Conservation (phyloP, 2,888 invertebrate species). For the Tenthredo scrophulariae region DNA sequence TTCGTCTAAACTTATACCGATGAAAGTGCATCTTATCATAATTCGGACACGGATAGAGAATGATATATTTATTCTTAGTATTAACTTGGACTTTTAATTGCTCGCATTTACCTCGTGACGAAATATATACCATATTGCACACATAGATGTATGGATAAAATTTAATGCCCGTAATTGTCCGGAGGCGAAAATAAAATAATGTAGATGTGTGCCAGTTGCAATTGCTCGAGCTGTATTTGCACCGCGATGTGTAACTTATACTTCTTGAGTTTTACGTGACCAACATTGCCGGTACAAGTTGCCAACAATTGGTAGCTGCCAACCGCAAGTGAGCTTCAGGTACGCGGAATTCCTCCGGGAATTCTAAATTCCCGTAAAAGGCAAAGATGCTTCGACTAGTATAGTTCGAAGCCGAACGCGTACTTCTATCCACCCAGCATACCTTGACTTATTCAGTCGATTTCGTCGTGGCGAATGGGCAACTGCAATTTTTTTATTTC, state of each 20-base stretch:
- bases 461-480: background rate
- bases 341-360: conserved; percentile 19
- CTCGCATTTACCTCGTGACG: background rate
- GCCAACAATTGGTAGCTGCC: conserved; percentile 29
- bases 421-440: background rate
- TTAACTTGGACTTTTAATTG: too few species aligned
- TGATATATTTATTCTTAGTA: background rate
- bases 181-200: conserved; percentile 1
- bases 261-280: conserved; percentile 11
- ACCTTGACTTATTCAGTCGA: background rate
- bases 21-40: background rate
- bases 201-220: conserved; percentile 6
- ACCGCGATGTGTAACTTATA: background rate
- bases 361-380: conserved; percentile 33
- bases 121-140: background rate
- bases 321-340: background rate
- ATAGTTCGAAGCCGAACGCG: background rate
- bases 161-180: background rate
- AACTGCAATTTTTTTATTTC: background rate
- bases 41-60: background rate
- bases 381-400: conserved; percentile 19
- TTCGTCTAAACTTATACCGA: background rate
- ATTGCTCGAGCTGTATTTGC: background rate
- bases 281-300: conserved; percentile 16
- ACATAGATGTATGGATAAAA: background rate